Base-by-base conservation (phyloP, 2,888 invertebrate species). In the Teleiodes luculella region DNA sequence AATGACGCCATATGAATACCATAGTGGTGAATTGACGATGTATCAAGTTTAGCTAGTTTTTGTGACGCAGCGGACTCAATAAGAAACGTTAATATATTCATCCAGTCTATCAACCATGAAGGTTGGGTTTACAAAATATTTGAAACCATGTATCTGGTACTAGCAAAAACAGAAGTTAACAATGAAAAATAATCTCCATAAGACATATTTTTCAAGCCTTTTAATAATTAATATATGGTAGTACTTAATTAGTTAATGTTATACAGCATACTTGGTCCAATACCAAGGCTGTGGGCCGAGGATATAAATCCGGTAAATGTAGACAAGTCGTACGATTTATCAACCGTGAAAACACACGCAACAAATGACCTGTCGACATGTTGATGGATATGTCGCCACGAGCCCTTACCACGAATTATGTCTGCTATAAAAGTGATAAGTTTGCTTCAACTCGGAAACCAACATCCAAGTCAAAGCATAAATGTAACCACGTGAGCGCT, bases 301-400 rank as follows among this genome's bases (percentile, higher is more conserved):
- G 68, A 70, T 76, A 86, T 87, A 87, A 87, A 87, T 87, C 78
- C 66, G 65, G 74, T 76, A 75, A 81, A 86, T 83, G 87, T 83
- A 80, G 86, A 83, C 85, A 81, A 84, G 80, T 83, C 72, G 68
- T 68, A 73, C 80, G 81, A 86, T 87, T 82, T 82, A 83, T 87
- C 86, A 86, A 83, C 80, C 84, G 83, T 82, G 82, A 83, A 85
- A 84, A 83, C 85, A 80, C 79, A 80, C 79, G 80, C 86, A 85
- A 87, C 86, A 81, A 87, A 87, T 86, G 84, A 80, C 80, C 86
- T 82, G 88, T 87, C 87, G 83, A 81, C 84, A 67, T 71, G 72
- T 80, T 86, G 88, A 88, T 86, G 84, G 84, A 88, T 88, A 76
- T 79, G 88, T 86, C 87, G 86, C 87, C 87, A 78, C 68, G 68